Base-by-base conservation (phyloP, 1,140 invertebrate genomes). In the Diuraphis noxia region DNA sequence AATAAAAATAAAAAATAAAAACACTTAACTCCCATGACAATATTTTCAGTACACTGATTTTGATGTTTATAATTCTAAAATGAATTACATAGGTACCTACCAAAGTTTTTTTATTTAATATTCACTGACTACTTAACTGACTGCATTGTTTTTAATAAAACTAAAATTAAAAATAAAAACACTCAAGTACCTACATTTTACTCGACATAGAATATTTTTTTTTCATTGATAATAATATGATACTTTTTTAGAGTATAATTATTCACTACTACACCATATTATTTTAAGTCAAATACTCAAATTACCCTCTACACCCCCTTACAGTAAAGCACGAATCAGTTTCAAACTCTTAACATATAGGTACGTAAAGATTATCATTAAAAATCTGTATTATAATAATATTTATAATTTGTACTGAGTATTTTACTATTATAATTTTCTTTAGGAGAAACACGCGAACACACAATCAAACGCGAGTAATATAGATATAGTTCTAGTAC, bases 301-400 rank as follows among this genome's bases (percentile, higher is more conserved):
- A 10, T 56, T 56, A 34, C 77, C 77, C n/a, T 77, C 8, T 5
- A 23, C 6, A 36, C 72, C 17, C 34, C n/a, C 17, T 40, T 25
- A 25, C 9, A 5, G 25, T 2, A 40, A 30, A 30, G 40, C 17
- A 84, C 46, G n/a, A 84, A 84, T 84, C 82, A 84, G 43, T 40
- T 82, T 25, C 4, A 43, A 84, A 25, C 34, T 81, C 36, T 38
- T 38, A 38, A 81, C 79, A 30, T 84, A n/a, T 43, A 84, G 30
- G 82, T 84, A 84, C 41, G 82, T 84, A 40, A 43, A 84, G 34
- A 43, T 19, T 43, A 43, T 84, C 82, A 34, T 84, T 84, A 84
- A 84, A 84, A 81, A 81, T 77, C 0, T 34, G 21, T 77, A 77
- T 19, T 36, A 77, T 77, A 77, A 72, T 72, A 72, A n/a, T 34